Conservation (phyloP, 2,113 vertebrate genomes). For the Hypanus sabinus region DNA sequence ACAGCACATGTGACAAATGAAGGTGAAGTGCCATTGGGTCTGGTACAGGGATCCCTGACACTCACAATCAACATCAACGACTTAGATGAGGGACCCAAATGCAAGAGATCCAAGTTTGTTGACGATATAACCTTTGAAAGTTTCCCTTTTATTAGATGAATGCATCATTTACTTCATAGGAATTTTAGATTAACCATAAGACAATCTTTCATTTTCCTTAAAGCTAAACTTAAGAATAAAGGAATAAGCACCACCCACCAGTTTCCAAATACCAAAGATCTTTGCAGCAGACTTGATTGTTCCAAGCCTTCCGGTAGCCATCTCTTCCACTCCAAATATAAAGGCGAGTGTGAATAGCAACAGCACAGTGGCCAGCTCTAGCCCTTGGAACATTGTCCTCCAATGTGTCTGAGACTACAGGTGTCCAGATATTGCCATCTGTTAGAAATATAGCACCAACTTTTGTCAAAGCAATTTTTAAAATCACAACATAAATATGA, state of each 20-base stretch:
- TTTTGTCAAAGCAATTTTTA: not conserved
- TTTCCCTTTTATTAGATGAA: not conserved
- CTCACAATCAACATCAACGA: too few relatives aligned
- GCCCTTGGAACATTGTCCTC: constrained; percentile 77
- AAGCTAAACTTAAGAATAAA: not conserved
- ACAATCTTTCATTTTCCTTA: not conserved
- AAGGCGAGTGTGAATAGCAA: constrained; percentile 77
- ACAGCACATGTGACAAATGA: too few relatives aligned
- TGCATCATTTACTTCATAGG: not conserved
- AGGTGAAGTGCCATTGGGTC: too few relatives aligned
- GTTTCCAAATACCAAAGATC: constrained; percentile 98
- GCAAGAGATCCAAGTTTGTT: too few relatives aligned
- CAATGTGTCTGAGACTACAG: constrained; percentile 62
- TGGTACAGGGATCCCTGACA: too few relatives aligned
- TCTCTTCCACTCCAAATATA: constrained; percentile 96
- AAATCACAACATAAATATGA: not conserved
- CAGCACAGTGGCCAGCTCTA: constrained; percentile 83
- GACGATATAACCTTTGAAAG: too few relatives aligned
- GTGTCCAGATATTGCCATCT: constrained; percentile 81
- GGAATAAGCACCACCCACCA: constrained; percentile 59
- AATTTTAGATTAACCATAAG: not conserved
- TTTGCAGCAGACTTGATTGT: constrained; percentile 96
- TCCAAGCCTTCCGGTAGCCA: constrained; percentile 84
- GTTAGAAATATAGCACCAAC: constrained; percentile 43
- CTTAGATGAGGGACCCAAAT: too few relatives aligned